A percentile compares a stretch with the other conserved stretches of the same genome.
These are phyloP conservation scores for Drosophila erecta DNA, from an alignment of 1,140 invertebrate species.

Conservation along the genomic window DNA sequence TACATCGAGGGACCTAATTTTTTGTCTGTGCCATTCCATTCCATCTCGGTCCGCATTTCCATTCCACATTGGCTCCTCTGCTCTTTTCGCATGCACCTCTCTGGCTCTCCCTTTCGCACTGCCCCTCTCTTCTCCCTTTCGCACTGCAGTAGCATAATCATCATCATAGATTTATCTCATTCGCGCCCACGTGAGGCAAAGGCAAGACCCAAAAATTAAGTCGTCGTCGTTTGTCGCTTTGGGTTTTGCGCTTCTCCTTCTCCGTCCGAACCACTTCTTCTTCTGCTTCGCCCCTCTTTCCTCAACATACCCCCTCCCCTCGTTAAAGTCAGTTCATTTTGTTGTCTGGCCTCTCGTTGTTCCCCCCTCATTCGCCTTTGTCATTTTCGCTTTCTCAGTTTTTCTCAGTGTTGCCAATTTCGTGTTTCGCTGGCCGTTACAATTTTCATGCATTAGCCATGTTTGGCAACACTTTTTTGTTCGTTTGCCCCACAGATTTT, in stretches of 20 bases:
- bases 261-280: conserved; percentile 30
- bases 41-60: conserved; percentile 36
- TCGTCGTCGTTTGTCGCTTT: conserved; percentile 55
- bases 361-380: conserved; percentile 8
- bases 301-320: conserved; percentile 4
- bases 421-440: conserved; percentile 54
- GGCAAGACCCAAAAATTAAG: conserved; percentile 69
- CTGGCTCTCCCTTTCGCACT: conserved; percentile 32
- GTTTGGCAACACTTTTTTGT: conserved; percentile 55
- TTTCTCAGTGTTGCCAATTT: conserved; percentile 55
- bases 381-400: conserved; percentile 7
- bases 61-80: conserved; percentile 36
- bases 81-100: conserved; percentile 22
- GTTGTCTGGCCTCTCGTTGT: conserved; percentile 40
- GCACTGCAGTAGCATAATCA: conserved; percentile 57
- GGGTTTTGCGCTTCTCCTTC: conserved; percentile 25
- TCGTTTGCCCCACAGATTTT: conserved; percentile 2
- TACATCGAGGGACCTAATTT: not conserved
- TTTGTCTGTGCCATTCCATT: conserved; percentile 22
- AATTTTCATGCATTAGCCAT: conserved; percentile 58
- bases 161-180: conserved; percentile 83
- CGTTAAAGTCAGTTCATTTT: conserved; percentile 64
- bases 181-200: conserved; percentile 76
- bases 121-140: conserved; percentile 25
- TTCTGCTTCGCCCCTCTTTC: conserved; percentile 11